These are phyloP conservation scores for Cyrtorhinus lividipennis DNA, from an alignment of 1,140 invertebrate species.

Conservation along the genomic window DNA sequence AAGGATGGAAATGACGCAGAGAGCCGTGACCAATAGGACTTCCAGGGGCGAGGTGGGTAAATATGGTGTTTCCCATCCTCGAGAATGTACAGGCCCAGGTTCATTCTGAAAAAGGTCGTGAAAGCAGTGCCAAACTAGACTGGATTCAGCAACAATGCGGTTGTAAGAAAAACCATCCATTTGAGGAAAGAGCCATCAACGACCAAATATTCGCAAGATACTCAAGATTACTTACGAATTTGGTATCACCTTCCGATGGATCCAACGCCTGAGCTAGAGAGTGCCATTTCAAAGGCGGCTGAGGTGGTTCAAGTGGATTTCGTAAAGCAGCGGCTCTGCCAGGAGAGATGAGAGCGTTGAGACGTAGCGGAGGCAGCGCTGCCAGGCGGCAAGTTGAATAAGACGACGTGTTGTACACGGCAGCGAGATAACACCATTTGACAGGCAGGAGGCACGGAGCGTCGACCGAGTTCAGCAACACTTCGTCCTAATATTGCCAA, in stretches of 20 bases:
- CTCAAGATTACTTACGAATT: neutral
- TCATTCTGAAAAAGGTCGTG: neutral
- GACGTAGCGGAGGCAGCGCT: slow-evolving; percentile 66
- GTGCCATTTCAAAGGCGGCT: slow-evolving; percentile 56
- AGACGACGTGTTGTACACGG: slow-evolving; percentile 30
- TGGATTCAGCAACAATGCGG: too few species aligned
- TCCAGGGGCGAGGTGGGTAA: slow-evolving; percentile 80
- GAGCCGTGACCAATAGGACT: slow-evolving; percentile 65
- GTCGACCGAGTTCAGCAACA: slow-evolving; percentile 4
- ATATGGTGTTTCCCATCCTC: slow-evolving; percentile 42
- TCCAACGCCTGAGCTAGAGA: slow-evolving; percentile 64
- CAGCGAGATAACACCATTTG: slow-evolving; percentile 45
- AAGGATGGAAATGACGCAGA: slow-evolving; percentile 74
- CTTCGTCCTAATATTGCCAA: slow-evolving; percentile 10
- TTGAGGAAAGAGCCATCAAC: too few species aligned
- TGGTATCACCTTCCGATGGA: slow-evolving; percentile 30
- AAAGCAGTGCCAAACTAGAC: too few species aligned
- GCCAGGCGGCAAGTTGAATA: slow-evolving; percentile 30
- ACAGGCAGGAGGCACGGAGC: slow-evolving; percentile 6
- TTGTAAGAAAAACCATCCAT: too few species aligned
- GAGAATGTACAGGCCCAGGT: slow-evolving; percentile 15
- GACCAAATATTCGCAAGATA: too few species aligned
- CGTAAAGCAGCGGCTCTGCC: slow-evolving; percentile 49
- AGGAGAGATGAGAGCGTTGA: slow-evolving; percentile 61
- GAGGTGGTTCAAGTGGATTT: slow-evolving; percentile 54